phyloP scores from a whole-genome alignment of 2,113 vertebrate genomes.

The Aphyosemion australe region DNA sequence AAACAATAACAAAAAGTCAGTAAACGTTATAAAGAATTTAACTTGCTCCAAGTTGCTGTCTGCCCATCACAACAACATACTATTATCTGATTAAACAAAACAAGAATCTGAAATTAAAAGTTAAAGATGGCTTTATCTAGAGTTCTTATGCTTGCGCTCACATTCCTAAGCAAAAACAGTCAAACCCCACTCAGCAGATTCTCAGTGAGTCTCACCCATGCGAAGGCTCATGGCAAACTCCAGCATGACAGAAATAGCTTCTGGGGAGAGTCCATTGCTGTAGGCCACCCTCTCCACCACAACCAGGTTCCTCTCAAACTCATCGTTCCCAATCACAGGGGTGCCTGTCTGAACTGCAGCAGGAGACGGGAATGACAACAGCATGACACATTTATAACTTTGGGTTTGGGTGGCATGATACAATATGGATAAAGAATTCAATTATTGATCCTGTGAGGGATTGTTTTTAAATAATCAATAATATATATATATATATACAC shows the following conservation, averaged over 20 bases:
- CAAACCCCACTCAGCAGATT: too few species aligned
- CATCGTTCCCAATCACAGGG: constrained; percentile 65
- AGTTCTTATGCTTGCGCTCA: too few species aligned
- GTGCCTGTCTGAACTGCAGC: constrained; percentile 75
- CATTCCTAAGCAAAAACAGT: too few species aligned
- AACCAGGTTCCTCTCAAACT: constrained; percentile 80
- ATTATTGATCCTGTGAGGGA: too few species aligned
- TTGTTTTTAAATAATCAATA: too few species aligned
- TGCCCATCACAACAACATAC: rapidly evolving
- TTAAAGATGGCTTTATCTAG: too few species aligned
- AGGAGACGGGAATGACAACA: not conserved
- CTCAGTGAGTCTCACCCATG: constrained; percentile 80
- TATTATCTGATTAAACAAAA: not conserved
- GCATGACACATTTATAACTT: not conserved
- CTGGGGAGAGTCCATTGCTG: constrained; percentile 82
- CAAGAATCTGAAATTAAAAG: too few species aligned
- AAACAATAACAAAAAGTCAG: not conserved
- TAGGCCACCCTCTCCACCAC: constrained; percentile 83
- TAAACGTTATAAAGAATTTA: not conserved
- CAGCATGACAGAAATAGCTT: constrained; percentile 83
- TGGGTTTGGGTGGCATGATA: too few species aligned
- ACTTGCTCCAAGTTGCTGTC: too few species aligned
- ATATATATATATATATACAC: too few species aligned
- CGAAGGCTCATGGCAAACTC: constrained; percentile 86
- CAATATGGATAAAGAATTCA: too few species aligned